phyloP scores from a whole-genome alignment of 2,113 vertebrate genomes.

The Mixornis gularis region DNA sequence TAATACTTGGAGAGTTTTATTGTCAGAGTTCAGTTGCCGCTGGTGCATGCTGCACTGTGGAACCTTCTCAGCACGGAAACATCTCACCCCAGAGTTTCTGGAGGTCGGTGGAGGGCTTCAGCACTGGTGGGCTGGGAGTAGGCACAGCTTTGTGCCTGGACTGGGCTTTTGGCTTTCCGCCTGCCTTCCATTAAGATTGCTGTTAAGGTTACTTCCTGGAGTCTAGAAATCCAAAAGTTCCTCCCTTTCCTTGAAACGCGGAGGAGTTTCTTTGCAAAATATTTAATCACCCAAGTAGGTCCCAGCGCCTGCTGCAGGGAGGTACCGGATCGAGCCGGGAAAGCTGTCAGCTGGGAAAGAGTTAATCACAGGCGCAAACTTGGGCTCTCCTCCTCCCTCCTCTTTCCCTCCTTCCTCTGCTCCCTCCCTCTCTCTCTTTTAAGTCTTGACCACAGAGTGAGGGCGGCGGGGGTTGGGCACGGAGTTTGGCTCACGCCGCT shows the following conservation, averaged over 20 bases:
- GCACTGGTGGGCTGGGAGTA: background rate
- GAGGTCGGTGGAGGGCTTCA: background rate
- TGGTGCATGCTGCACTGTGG: background rate
- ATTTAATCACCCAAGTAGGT: background rate
- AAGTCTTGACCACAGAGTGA: constrained; percentile 56
- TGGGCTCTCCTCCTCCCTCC: constrained; percentile 43
- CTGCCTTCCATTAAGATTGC: background rate
- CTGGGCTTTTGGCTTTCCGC: background rate
- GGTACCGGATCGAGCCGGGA: background rate
- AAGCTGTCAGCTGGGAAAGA: constrained; percentile 8
- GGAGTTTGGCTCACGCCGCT: background rate
- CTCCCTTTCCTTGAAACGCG: background rate
- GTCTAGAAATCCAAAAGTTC: background rate
- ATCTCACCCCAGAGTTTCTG: background rate
- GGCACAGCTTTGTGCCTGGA: background rate
- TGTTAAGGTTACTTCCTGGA: background rate
- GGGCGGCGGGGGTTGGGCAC: constrained; percentile 22
- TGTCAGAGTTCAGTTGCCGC: background rate
- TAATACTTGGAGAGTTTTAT: background rate
- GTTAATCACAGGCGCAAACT: constrained; percentile 9
- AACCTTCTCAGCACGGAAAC: background rate
- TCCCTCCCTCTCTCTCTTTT: constrained; percentile 48
- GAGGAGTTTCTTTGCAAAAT: background rate
- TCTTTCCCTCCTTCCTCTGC: constrained; percentile 24
- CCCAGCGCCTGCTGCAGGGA: background rate